These are phyloP conservation scores for Parazoanthus darwini DNA, from an alignment of 92 coral and sea anemone genomes.

Conservation along the genomic window DNA sequence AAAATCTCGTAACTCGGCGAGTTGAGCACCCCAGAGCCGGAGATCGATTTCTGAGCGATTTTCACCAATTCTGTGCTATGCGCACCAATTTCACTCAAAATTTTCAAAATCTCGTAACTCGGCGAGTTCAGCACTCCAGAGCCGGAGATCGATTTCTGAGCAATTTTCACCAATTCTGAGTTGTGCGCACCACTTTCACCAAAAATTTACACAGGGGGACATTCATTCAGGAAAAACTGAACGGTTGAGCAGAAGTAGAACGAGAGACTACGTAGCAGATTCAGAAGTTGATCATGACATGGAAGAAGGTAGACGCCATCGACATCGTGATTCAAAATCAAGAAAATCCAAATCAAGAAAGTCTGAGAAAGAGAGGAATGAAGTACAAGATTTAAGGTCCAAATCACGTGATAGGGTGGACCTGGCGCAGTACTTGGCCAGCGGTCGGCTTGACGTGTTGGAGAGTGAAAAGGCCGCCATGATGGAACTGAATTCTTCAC, in stretches of 20 bases:
- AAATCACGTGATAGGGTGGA: conserved; percentile 54
- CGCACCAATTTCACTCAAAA: no score
- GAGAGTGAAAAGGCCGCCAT: conserved; percentile 84
- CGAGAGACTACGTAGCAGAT: not conserved
- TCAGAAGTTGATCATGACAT: not conserved
- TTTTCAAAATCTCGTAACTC: no score
- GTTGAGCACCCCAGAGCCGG: no score
- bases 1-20: no score
- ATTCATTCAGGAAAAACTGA: not conserved
- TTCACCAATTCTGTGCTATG: no score
- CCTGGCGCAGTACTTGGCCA: conserved; percentile 49
- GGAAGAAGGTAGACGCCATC: conserved; percentile 3
- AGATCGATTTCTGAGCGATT: no score
- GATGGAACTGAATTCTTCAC: conserved; percentile 75
- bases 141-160: no score
- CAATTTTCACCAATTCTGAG: no score
- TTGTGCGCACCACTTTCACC: no score
- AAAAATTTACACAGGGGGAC: not conserved
- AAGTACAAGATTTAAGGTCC: conserved; percentile 25
- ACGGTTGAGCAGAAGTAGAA: not conserved
- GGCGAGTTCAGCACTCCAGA: no score
- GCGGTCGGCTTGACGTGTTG: conserved; percentile 62
- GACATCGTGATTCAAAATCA: conserved; percentile 15
- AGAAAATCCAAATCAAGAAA: not conserved
- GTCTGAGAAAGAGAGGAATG: conserved; percentile 1